Evolutionary conservation across 1,140 invertebrate species (phyloP), one percentile per base, ranked within the genome.

Genomic region (Agrilus planipennis): DNA sequence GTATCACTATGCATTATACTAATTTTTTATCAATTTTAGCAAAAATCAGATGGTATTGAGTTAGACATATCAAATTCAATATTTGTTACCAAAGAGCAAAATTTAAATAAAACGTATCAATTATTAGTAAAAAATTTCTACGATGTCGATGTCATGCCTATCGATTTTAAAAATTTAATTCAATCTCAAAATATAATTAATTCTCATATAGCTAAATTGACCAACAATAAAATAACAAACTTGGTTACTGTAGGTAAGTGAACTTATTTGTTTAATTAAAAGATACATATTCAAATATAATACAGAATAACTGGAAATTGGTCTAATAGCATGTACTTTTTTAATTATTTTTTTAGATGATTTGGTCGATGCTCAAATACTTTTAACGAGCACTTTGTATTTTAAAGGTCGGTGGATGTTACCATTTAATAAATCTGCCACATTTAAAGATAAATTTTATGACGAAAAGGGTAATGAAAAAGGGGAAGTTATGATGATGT

Each of bases 331-430:
- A n/a, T n/a, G n/a, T n/a, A n/a, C n/a, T n/a, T n/a, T n/a, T n/a
- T 61, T 16, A 16, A 30, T 11, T 40, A 56, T 0, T 38, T 38
- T 60, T 46, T 61, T 58, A 48, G 65, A 44, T 41, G 61, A 68
- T 42, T 52, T 72, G 19, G 23, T 28, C 6, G 60, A 75, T 34
- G 77, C 79, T 0, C 62, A 68, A 43, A 61, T 89, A 46, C 58
- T 91, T 2, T 55, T 90, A 14, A 75, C 81, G 0, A 89, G 84
- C 50, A 77, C 79, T 0, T 60, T 90, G 14, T 87, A 81, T 54
- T 91, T 92, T 62, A 89, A 85, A 65, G 86, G 83, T 9, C 63
- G 68, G 20, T 92, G 88, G 88, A 68, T 72, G 34, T 62, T 70
- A 4, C 71, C 76, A 1, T 91, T 92, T 50, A 75, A 86, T 52